A percentile compares a stretch with the other conserved stretches of the same genome.
These are phyloP conservation scores for Callimorpha dominula DNA, from an alignment of 2,888 invertebrate genomes.

Conservation along the genomic window DNA sequence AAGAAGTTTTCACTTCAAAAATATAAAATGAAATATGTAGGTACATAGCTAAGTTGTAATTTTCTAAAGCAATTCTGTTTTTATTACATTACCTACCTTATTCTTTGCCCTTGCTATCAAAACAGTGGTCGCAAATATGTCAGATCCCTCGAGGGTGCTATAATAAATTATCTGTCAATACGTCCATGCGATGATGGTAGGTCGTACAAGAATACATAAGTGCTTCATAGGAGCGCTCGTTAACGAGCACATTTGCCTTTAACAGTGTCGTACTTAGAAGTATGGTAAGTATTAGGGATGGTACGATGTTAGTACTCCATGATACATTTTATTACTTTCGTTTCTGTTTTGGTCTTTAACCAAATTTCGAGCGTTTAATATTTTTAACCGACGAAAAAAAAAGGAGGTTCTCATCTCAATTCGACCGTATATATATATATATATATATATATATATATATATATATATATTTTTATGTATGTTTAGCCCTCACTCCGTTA, in stretches of 20 bases:
- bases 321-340: not conserved
- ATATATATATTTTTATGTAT: too few relatives aligned
- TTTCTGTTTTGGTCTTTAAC: not conserved
- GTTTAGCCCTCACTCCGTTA: too few relatives aligned
- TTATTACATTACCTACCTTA: not conserved
- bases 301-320: not conserved
- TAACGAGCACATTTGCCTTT: not conserved
- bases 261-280: not conserved
- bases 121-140: slow-evolving; percentile 34
- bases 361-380: too few relatives aligned
- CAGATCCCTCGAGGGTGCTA: slow-evolving; percentile 48
- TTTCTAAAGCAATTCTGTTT: not conserved
- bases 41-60: not conserved
- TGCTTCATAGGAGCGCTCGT: slow-evolving; percentile 14
- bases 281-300: not conserved
- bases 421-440: too few relatives aligned
- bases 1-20: too few relatives aligned
- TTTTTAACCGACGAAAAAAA: not conserved
- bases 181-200: not conserved
- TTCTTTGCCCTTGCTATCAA: slow-evolving; percentile 22
- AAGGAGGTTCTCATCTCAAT: too few relatives aligned
- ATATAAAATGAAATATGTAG: too few relatives aligned
- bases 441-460: too few relatives aligned
- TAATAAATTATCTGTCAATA: slow-evolving; percentile 46
- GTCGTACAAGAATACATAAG: not conserved